Evolutionary conservation across 64 coral and sea anemone species (phyloP), one percentile per base, ranked within the genome.

Genomic region (Anthopleura sola): DNA sequence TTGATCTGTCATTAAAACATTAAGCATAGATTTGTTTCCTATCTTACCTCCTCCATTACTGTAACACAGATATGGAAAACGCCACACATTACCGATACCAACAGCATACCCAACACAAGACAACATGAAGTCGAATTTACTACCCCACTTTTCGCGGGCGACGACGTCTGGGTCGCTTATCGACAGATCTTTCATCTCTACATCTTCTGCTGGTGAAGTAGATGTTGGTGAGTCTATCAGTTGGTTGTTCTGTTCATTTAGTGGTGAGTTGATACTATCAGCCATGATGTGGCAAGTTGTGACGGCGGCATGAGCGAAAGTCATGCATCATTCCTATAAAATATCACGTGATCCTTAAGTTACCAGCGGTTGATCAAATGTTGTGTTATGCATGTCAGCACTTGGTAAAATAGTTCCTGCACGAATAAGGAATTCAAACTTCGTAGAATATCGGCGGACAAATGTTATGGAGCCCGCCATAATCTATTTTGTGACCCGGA

Each of bases 51-150:
- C 90, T 1, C 90, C 90, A 38, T 92, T 92, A 21, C 75, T 53
- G 47, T 88, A 92, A 17, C 90, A 92, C 66, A 92, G 58, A 50
- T 92, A 92, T 10, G 90, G 90, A 64, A 92, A 92, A 36, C 90
- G 80, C 90, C 90, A 92, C 6, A 92, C 86, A 20, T 92, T 92
- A 1, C 90, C 90, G 0, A 92, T 50, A 57, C 90, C 90, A 56
- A 92, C 90, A 23, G 77, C 78, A 32, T 87, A 92, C 33, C 90
- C 90, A 23, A 92, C 32, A 58, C 78, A 87, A 0, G 90, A 92
- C 0, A 92, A 46, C 90, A 92, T 92, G 13, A 92, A 92, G 38
- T 92, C 90, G 15, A 84, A 13, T 62, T 92, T 92, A 37, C 55
- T 84, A 4, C 85, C 78, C 90, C 90, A 92, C 17, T 86, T 62